phyloP scores from a whole-genome alignment of 1,140 invertebrate species.

The Pogonomyrmex barbatus region DNA sequence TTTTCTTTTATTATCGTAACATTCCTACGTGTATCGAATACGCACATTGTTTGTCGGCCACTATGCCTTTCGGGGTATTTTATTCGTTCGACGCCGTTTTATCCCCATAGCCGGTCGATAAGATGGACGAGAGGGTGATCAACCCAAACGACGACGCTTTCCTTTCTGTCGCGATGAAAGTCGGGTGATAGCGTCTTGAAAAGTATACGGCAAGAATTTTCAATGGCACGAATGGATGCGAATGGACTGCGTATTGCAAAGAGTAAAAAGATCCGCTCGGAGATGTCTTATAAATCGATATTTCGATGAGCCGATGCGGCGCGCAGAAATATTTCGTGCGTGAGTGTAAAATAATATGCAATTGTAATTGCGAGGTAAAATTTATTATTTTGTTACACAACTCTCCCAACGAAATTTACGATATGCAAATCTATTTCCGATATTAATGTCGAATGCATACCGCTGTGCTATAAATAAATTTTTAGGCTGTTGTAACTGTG shows the following conservation, averaged over 20 bases:
- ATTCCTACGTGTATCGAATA: conserved; percentile 78
- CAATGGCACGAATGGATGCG: neutral
- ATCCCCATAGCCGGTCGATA: neutral
- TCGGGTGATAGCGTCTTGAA: conserved; percentile 4
- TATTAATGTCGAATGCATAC: conserved; percentile 44
- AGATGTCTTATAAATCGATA: conserved; percentile 30
- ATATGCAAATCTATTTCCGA: conserved; percentile 56
- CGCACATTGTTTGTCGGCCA: conserved; percentile 57
- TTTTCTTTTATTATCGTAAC: conserved; percentile 73
- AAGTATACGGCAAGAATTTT: conserved; percentile 31
- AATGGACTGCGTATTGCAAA: neutral
- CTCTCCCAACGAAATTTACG: conserved; percentile 32
- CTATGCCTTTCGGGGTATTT: conserved; percentile 16
- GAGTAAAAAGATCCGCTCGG: conserved; percentile 20
- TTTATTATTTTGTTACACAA: conserved; percentile 52
- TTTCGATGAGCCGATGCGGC: neutral
- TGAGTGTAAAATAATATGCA: conserved; percentile 45
- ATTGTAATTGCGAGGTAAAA: conserved; percentile 40
- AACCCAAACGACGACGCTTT: conserved; percentile 18
- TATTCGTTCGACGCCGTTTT: conserved; percentile 56
- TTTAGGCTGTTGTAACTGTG: conserved; percentile 26
- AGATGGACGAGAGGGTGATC: conserved; percentile 26
- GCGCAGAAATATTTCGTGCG: conserved; percentile 9
- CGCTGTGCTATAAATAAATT: conserved; percentile 43
- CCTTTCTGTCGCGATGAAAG: conserved; percentile 17